phyloP scores from a whole-genome alignment of 2,797 vertebrate genomes.

The Rhinella marina region DNA sequence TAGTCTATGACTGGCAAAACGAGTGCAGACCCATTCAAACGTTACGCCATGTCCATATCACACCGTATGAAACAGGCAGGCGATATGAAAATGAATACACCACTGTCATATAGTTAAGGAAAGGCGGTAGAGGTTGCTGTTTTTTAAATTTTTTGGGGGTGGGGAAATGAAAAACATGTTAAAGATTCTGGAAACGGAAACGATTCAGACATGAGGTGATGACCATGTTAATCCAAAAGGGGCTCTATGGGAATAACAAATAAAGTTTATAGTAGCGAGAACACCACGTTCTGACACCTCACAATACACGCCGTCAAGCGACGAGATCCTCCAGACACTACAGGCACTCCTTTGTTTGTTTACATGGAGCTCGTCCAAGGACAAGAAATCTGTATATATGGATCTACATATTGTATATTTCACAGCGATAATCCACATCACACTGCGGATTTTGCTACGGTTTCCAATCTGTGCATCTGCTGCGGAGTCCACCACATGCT shows the following conservation, averaged over 20 bases:
- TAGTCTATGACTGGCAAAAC: constrained; percentile 34
- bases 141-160: neutral
- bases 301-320: neutral
- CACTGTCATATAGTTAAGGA: neutral
- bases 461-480: no score
- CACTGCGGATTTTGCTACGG: no score
- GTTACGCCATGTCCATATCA: neutral
- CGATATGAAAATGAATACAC: neutral
- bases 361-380: neutral
- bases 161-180: neutral
- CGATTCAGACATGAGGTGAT: neutral
- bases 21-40: neutral
- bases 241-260: neutral
- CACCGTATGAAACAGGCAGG: neutral
- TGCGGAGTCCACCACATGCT: no score
- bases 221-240: neutral
- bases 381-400: neutral
- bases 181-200: neutral
- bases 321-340: neutral
- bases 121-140: neutral
- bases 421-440: neutral
- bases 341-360: constrained; percentile 7
- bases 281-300: neutral
- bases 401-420: neutral
- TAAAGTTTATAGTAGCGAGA: neutral